Conservation (phyloP, 2,797 vertebrate species). For the Podarcis siculus region DNA sequence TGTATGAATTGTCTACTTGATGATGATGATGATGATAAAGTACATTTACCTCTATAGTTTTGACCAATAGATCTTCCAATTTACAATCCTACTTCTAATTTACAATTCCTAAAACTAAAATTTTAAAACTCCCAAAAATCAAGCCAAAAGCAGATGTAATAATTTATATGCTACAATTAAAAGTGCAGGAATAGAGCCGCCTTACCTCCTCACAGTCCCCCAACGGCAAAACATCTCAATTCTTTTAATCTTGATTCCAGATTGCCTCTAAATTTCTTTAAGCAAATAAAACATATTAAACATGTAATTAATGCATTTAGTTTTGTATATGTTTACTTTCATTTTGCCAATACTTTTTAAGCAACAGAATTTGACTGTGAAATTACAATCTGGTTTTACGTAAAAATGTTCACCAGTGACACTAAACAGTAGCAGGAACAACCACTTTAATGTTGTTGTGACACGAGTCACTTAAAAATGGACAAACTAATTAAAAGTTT, state of each 20-base stretch:
- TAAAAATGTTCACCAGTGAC: background rate
- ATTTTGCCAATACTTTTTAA: background rate
- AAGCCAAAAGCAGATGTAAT: slow-evolving; percentile 14
- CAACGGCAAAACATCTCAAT: slow-evolving; percentile 80
- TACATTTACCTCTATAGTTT: background rate
- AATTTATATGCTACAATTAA: background rate
- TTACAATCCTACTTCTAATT: background rate
- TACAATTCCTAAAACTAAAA: background rate
- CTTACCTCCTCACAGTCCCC: slow-evolving; percentile 77
- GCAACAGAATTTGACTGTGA: background rate
- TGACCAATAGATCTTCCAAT: background rate
- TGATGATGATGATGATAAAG: background rate
- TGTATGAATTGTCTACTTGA: background rate
- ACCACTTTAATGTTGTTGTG: background rate
- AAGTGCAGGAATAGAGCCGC: background rate
- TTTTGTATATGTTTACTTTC: background rate
- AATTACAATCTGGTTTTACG: background rate
- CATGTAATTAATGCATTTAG: background rate
- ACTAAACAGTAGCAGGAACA: background rate
- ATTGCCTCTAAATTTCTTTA: slow-evolving; percentile 68
- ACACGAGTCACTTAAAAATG: background rate
- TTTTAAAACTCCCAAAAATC: background rate
- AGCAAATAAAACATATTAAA: slow-evolving; percentile 24
- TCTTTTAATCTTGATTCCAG: slow-evolving; percentile 51
- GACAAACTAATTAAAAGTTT: background rate